These are phyloP conservation scores for Neomicropteryx cornuta DNA, from an alignment of 1,140 invertebrate genomes.

Conservation along the genomic window DNA sequence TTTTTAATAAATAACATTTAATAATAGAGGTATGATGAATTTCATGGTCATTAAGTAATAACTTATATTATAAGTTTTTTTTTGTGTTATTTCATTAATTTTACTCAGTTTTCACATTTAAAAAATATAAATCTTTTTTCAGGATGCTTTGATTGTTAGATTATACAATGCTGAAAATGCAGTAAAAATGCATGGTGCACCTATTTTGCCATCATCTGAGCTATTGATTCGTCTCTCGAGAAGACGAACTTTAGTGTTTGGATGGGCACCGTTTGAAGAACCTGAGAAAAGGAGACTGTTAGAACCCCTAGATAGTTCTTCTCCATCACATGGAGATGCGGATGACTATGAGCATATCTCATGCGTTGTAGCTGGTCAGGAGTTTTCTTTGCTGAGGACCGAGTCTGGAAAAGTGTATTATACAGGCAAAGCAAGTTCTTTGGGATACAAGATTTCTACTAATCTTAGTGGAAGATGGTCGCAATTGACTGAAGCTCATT, in stretches of 20 bases:
- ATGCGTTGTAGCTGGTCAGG: slow-evolving; percentile 57
- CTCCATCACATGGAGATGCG: slow-evolving; percentile 29
- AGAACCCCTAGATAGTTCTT: slow-evolving; percentile 22
- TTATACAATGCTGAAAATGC: slow-evolving; percentile 64
- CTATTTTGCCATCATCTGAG: slow-evolving; percentile 43
- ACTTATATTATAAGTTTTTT: too few relatives aligned
- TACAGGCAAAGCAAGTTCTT: slow-evolving; percentile 28
- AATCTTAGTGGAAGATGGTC: slow-evolving; percentile 29
- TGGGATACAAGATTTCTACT: slow-evolving; percentile 28
- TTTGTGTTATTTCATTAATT: too few relatives aligned
- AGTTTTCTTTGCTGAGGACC: slow-evolving; percentile 73
- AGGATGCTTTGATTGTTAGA: slow-evolving; percentile 76
- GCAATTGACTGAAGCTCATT: slow-evolving; percentile 28
- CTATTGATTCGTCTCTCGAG: slow-evolving; percentile 31
- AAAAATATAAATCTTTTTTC: slow-evolving; percentile 12
- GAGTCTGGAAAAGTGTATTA: slow-evolving; percentile 57
- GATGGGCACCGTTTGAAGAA: slow-evolving; percentile 59
- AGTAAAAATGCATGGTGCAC: too few relatives aligned
- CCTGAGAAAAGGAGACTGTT: slow-evolving; percentile 31
- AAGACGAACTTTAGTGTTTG: slow-evolving; percentile 68
- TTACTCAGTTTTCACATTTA: too few relatives aligned
- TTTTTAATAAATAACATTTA: too few relatives aligned
- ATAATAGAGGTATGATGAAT: too few relatives aligned
- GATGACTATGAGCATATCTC: slow-evolving; percentile 27
- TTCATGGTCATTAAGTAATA: too few relatives aligned